These are phyloP conservation scores for Ascidia mentula DNA, from an alignment of 23 tunicate species.

Conservation along the genomic window DNA sequence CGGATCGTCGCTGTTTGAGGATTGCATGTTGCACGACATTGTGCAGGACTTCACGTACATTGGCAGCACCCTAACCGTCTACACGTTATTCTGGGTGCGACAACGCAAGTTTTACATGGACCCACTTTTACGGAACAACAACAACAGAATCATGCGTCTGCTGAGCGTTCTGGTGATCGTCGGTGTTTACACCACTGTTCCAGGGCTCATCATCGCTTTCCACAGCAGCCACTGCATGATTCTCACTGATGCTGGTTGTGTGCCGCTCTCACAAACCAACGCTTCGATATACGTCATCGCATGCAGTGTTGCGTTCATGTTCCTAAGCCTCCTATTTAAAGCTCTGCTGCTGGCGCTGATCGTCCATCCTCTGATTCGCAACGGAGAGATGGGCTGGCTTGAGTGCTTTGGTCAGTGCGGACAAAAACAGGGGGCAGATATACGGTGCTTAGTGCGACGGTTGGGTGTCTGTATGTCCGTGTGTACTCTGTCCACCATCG, in stretches of 20 bases:
- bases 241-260: neutral
- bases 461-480: neutral
- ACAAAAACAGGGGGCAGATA: neutral
- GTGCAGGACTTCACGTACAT: neutral
- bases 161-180: neutral
- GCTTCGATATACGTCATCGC: neutral
- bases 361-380: neutral
- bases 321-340: neutral
- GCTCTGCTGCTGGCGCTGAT: neutral
- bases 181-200: neutral
- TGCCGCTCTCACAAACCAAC: neutral
- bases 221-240: neutral
- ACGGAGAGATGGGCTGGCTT: neutral
- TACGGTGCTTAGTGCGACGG: neutral
- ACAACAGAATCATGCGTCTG: neutral
- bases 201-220: neutral
- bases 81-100: neutral
- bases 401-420: neutral
- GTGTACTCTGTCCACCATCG: neutral
- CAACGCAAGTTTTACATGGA: neutral
- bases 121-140: neutral
- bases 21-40: neutral
- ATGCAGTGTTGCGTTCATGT: neutral
- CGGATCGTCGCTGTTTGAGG: neutral
- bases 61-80: neutral